Evolutionary conservation across 2,888 invertebrate species (phyloP).

Genomic region (Agonopterix alstromeriana): DNA sequence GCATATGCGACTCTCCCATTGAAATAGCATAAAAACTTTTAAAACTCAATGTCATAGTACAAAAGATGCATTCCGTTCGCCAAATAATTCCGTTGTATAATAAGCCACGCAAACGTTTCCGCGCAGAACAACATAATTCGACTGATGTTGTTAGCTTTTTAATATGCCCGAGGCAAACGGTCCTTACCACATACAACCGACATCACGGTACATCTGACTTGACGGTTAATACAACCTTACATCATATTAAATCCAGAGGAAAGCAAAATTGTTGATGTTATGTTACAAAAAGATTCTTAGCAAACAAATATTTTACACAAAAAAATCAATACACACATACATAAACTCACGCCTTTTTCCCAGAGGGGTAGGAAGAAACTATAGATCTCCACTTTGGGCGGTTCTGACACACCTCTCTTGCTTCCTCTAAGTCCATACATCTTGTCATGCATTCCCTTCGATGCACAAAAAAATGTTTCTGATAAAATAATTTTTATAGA

Average conservation of each 20-base stretch:
- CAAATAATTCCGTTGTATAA: constrained; percentile 7
- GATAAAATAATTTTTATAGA: no score
- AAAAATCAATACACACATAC: no score
- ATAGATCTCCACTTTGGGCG: no score
- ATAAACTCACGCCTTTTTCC: no score
- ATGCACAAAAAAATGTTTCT: no score
- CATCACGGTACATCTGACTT: constrained; percentile 28
- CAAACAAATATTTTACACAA: no score
- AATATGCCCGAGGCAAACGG: constrained; percentile 43
- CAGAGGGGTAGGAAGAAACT: no score
- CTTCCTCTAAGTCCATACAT: no score
- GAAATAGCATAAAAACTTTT: not conserved
- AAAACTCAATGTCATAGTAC: not conserved
- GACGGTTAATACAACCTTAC: constrained; percentile 9
- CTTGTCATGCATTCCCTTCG: no score
- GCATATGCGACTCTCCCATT: no score
- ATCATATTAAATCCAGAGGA: not conserved
- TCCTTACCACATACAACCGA: constrained; percentile 3
- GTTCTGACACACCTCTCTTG: no score
- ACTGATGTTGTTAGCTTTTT: constrained; percentile 31
- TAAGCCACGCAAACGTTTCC: constrained; percentile 30
- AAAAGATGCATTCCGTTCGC: not conserved
- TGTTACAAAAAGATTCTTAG: not conserved
- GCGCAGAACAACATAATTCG: constrained; percentile 32
- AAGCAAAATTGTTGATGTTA: not conserved